Evolutionary conservation across 2,797 vertebrate species (phyloP), one percentile per base, ranked within the genome.

Genomic region (Megaceryle alcyon): DNA sequence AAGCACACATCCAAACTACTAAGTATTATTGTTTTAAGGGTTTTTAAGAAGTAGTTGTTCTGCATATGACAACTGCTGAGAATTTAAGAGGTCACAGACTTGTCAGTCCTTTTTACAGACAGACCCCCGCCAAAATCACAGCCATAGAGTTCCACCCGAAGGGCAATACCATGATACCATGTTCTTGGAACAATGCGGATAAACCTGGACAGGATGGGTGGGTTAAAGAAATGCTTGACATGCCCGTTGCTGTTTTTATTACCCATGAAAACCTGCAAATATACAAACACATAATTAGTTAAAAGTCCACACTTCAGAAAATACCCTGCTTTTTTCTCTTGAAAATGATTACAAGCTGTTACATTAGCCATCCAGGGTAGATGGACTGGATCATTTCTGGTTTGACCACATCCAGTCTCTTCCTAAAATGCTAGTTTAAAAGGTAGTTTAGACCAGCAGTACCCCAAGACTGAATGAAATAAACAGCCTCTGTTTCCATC

Each of bases 61-160:
- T 82, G 56, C 39, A 21, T 5, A 23, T 5, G 54, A 49, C 6
- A 2, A 29, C 3, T 63, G 61, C 43, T 9, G 53, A 69, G 75
- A 92, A 28, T 29, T 78, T 76, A 91, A 79, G 73, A 69, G 39
- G 35, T 94, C 46, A 53, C 82, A 90, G 72, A 28, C 22, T 22
- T 6, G 0, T 71, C 72, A 81, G 66, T 93, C 61, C 66, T 76
- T 64, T 85, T 77, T 10, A 59, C 87, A 64, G 56, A 14, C 57
- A 77, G 83, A 13, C 20, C 89, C 39, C 96, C 97, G 75, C 91
- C 93, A 86, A 98, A 98, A 94, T 99, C 98, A 97, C 99, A 99
- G 86, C 99, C 99, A 70, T 99, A 98, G 53, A 99, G 98, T 73
- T 99, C 99, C 21, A 99, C 44, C 56, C 99, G 98, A 98, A 99